Base-by-base conservation (phyloP, 2,797 vertebrate species). In the Urophycis tenuis region DNA sequence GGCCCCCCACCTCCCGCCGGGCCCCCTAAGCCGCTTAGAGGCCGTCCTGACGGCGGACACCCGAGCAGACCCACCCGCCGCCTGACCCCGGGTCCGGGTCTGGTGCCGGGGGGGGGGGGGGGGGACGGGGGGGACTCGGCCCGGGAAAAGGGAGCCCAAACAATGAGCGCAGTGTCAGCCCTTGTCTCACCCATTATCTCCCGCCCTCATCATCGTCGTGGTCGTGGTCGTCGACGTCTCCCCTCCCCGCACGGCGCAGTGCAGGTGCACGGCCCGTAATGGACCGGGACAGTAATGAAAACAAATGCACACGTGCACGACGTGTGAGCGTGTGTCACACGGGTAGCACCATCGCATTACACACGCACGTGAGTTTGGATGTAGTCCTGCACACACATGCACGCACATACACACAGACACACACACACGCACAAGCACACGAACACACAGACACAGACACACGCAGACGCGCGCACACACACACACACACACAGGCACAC, bases 21-120 rank as follows among this genome's bases (percentile, higher is more conserved):
- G 12, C 71, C 75, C 78, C 80, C 71, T 19, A 6, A 53, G 19
- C 45, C 2, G 17, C 22, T 53, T 53, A 19, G 45, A 53, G 22
- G 22, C 17, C 19, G 4, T 53, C 29, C 14, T 72, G 76, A 85
- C 84, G 90, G 83, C 88, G 86, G 89, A 89, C 88, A 87, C 83
- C 83, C 78, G 81, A 87, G 70, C 76, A 80, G 80, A 85, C n/a
- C n/a, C n/a, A n/a, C n/a, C n/a, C 72, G 79, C 76, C 12, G 39
- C 39, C 14, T 41, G 39, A 41, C 39, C 39, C 39, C 17, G 19
- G 45, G 14, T 19, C 3, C 5, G 45, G 1, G 45, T 8, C 45
- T n/a, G n/a, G n/a, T n/a, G n/a, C n/a, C n/a, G n/a, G n/a, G n/a
- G n/a, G n/a, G n/a, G n/a, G n/a, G n/a, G n/a, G n/a, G n/a, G n/a